Conservation (phyloP, 1,140 invertebrate genomes). For the Caerostris darwini region DNA sequence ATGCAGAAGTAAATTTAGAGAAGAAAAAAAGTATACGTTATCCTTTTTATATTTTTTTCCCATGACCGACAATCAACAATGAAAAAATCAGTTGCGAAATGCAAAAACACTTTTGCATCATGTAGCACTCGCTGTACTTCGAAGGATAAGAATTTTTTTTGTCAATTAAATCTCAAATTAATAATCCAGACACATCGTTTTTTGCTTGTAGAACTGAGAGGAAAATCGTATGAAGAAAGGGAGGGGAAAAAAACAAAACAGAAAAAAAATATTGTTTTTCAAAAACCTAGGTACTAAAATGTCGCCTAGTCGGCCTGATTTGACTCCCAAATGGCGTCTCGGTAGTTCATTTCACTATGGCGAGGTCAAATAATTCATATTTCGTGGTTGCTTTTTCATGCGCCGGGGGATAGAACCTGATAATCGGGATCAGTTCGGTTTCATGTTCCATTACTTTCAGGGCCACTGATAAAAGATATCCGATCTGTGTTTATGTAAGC, state of each 20-base stretch:
- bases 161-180: not conserved
- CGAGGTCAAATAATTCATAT: conserved; percentile 33
- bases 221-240: not conserved
- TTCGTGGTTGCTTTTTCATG: not conserved
- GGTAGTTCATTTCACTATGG: not conserved
- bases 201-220: not conserved
- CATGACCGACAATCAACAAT: not conserved
- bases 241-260: not conserved
- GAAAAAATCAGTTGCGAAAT: not conserved
- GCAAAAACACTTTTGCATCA: not conserved
- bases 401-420: not conserved
- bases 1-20: not conserved
- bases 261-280: not conserved
- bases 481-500: not conserved
- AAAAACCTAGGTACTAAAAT: not conserved
- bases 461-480: conserved; percentile 3
- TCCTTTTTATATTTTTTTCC: not conserved
- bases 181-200: not conserved
- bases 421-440: conserved; percentile 5
- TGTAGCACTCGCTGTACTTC: not conserved
- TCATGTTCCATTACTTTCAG: not conserved
- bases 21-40: not conserved
- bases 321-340: conserved; percentile 16
- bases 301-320: not conserved
- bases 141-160: not conserved